Base-by-base conservation (phyloP, 2,113 vertebrate species). In the Rhegmatorhina hoffmannsi region DNA sequence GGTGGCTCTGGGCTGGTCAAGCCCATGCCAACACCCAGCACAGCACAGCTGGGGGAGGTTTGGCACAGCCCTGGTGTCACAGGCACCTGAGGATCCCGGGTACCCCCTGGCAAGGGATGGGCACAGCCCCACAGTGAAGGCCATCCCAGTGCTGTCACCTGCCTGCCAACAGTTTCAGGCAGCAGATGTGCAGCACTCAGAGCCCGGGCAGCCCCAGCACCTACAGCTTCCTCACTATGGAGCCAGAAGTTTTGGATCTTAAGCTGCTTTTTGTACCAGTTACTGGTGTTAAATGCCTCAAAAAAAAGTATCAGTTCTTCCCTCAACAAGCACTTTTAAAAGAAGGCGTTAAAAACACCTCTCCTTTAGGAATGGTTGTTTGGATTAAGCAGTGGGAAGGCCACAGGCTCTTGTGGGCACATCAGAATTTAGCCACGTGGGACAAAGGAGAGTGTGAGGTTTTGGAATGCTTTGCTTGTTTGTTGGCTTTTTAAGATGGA, bases 1-100 rank as follows among this genome's bases (percentile, higher is more conserved):
- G 38, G 56, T 25, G 87, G 28, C 53, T 53, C 10, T 49, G 68
- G 21, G 19, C 13, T 82, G 52, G 43, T 55, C 21, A 29, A 67
- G n/a, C 38, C 73, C 28, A 77, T 67, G 53, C 38, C 69, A 82
- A 47, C 62, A 47, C 46, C 46, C 62, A 62, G 38, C 21, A 29
- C 38, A 78, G 25, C 44, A 34, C 40, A 68, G 53, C 58, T 77
- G 68, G 11, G 13, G 4, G 1, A n/a, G 84, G 85, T 50, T 77
- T 43, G 55, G n/a, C 34, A 8, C 29, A 38, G 59, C 34, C 31
- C 36, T 70, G 0, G 0, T 74, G 64, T 16, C 0, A 55, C 47
- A 73, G 52, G 10, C 43, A 64, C 60, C n/a, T 73, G 13, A 29
- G 31, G 68, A 46, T 13, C 19, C 17, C 4, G 46, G 55, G 56